A percentile compares a stretch with the other conserved stretches of the same genome.
Evolutionary conservation across 2,113 vertebrate species (phyloP).

Genomic region (Acinonyx jubatus): DNA sequence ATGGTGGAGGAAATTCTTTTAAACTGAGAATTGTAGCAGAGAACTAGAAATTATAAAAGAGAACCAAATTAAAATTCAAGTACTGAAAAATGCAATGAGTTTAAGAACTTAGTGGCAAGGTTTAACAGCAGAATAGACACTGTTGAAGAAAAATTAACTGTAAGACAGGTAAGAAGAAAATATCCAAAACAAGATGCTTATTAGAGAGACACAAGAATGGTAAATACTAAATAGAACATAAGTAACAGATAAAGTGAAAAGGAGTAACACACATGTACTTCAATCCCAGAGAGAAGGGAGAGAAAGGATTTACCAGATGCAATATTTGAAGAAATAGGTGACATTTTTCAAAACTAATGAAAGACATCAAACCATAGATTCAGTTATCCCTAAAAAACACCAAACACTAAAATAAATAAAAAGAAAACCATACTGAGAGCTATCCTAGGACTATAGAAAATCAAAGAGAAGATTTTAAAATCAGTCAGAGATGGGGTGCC

Average conservation of each 20-base stretch:
- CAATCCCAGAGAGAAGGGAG: not conserved
- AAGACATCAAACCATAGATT: not conserved
- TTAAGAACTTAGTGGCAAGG: not conserved
- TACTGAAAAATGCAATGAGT: not conserved
- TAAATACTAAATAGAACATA: not conserved
- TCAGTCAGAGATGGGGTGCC: not conserved
- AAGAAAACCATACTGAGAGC: not conserved
- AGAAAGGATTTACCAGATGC: not conserved
- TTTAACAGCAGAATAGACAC: not conserved
- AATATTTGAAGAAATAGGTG: not conserved
- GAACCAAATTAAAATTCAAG: not conserved
- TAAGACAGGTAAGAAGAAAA: not conserved
- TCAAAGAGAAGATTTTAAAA: not conserved
- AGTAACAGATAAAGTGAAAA: not conserved
- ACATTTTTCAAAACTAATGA: not conserved
- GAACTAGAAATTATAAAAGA: slow-evolving; percentile 15
- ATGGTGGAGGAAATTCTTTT: not conserved
- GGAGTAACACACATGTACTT: not conserved
- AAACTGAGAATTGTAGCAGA: not conserved
- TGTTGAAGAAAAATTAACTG: not conserved
- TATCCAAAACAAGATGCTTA: not conserved
- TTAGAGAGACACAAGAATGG: not conserved
- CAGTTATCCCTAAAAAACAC: not conserved
- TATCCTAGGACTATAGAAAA: not conserved
- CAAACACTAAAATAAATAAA: not conserved